Evolutionary conservation across 2,113 vertebrate species (phyloP).

Genomic region (Etheostoma spectabile): DNA sequence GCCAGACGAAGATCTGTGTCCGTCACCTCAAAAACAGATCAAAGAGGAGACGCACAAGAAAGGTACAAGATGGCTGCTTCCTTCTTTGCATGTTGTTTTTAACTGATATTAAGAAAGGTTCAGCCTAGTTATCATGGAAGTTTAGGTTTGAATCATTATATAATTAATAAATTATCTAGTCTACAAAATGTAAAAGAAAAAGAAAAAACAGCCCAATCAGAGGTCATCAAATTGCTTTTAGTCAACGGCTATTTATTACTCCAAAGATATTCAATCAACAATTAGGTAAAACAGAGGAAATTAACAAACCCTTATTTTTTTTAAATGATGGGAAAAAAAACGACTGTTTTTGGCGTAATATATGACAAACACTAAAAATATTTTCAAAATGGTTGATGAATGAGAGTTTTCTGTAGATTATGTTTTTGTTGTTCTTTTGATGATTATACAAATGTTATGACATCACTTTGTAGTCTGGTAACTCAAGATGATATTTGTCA

Average conservation of each 20-base stretch:
- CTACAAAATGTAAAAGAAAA: no score
- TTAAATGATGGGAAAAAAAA: not conserved
- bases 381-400: not conserved
- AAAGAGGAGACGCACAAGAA: slow-evolving; percentile 92
- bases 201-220: not conserved
- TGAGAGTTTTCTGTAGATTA: not conserved
- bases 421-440: not conserved
- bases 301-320: not conserved
- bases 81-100: not conserved
- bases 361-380: not conserved
- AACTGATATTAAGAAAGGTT: slow-evolving; percentile 6
- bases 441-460: not conserved
- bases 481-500: not conserved
- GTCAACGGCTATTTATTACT: not conserved
- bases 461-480: not conserved
- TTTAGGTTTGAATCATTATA: not conserved
- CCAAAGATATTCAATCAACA: not conserved
- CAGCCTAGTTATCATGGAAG: not conserved
- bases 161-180: no score
- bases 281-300: not conserved
- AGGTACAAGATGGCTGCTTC: slow-evolving; percentile 79
- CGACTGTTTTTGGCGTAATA: not conserved
- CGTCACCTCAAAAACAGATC: slow-evolving; percentile 91
- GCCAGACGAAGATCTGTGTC: slow-evolving; percentile 91
- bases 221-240: not conserved